Evolutionary conservation across 2,113 vertebrate species (phyloP), one percentile per base, ranked within the genome.

Genomic region (Lepus europaeus): DNA sequence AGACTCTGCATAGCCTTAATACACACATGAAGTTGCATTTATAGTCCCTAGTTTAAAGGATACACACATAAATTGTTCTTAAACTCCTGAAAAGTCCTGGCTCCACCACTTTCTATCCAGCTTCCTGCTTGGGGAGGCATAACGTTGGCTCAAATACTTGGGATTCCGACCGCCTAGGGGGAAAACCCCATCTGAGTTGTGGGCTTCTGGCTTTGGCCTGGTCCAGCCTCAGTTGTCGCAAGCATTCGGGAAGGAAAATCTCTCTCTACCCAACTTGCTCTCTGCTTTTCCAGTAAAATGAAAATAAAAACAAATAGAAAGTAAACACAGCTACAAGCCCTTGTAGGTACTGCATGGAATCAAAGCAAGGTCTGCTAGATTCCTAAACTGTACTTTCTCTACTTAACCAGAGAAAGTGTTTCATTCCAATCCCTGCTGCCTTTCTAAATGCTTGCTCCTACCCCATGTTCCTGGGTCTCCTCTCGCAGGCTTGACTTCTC

Each of bases 21-120:
- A 36, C 10, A 80, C 23, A 82, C 91, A 2, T 69, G 23, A 94
- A 87, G 68, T 11, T 81, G 53, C 23, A 85, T 93, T 96, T 96
- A 96, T 36, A 95, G 70, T 14, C 96, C 63, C 77, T 72, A 45
- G 5, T 93, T 96, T 92, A 97, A 96, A 89, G 74, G 95, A 94
- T 82, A 97, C 3, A 97, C 16, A 27, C 1, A 81, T 22, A 95
- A 16, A 82, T 92, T 96, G 84, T 27, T 93, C 20, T 51, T 51
- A 16, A 70, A 85, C 13, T 97, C 89, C 20, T 29, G 11, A 31
- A 25, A 16, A 56, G 17, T 56, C 56, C 56, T 56, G 12, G 17
- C 56, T 11, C 56, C 17, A 11, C 56, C 17, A 16, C 56, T 56
- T 56, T 16, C 56, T 16, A 14, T 56, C 56, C 17, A 56, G 17